Evolutionary conservation across 2,888 invertebrate genomes (phyloP), one percentile per base, ranked within the genome.

Genomic region (Ormia ochracea): DNA sequence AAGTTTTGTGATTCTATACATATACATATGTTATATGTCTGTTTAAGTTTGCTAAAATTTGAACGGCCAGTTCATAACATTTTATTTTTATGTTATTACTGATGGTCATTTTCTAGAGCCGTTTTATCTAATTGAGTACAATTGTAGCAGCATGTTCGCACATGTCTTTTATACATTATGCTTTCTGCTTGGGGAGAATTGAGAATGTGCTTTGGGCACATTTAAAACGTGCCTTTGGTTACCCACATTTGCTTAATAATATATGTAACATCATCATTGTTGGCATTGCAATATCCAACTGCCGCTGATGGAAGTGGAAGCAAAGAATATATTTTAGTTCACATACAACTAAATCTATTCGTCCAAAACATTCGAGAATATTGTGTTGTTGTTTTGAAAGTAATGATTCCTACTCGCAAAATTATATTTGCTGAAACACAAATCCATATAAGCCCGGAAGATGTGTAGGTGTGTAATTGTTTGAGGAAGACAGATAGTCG

Each of bases 301-400:
- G 31, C 41, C 21, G 17, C 17, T 36, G 52, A 33, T 63, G 43
- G 23, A 41, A 61, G 10, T 23, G 9, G 4, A 61, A 23, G n/a
- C n/a, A 26, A 33, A 54, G 43, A 45, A 17, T 14, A 23, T 10
- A 19, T 14, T 33, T 14, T 3, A 33, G 31, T 23, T 19, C 21
- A n/a, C 33, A 56, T 45, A 31, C 48, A 38, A 21, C 38, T n/a
- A 41, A 52, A 31, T 41, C 38, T 28, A 31, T 61, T 10, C 50
- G 48, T 28, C 14, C 19, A 31, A 61, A 61, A 23, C 41, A 19
- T 36, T 48, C 10, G 2, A 19, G 17, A 23, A 23, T 36, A 61
- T 12, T 41, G 59, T 52, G 38, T 45, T 61, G 61, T 45, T 68
- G 43, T 54, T 52, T 69, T 45, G 43, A 61, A 75, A 68, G 43